Percentiles rank a stretch among this genome's conserved stretches.
Evolutionary conservation across 2,113 vertebrate species (phyloP).

Genomic region (Tinamus guttatus): DNA sequence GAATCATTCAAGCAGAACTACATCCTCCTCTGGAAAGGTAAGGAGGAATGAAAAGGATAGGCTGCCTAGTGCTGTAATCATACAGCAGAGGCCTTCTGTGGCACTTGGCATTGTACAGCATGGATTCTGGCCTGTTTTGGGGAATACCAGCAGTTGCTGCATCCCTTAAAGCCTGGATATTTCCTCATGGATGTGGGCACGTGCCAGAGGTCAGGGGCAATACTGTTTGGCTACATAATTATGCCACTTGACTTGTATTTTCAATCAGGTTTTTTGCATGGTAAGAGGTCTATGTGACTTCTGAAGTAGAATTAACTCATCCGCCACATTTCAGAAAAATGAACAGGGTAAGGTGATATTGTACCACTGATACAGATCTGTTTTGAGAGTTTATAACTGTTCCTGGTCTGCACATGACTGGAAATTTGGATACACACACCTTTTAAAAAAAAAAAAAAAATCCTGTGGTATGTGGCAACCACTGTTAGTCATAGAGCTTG

Average conservation of each 20-base stretch:
- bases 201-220: not conserved
- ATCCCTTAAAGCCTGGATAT: not conserved
- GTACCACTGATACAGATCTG: not conserved
- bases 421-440: not conserved
- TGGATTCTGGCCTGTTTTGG: not conserved
- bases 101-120: not conserved
- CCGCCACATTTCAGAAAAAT: not conserved
- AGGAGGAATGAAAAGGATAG: not conserved
- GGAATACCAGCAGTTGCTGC: not conserved
- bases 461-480: not conserved
- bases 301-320: not conserved
- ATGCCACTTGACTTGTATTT: not conserved
- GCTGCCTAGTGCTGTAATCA: fast-evolving
- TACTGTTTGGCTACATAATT: not conserved
- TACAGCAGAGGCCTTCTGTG: not conserved
- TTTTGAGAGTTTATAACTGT: not conserved
- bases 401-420: not conserved
- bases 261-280: not conserved
- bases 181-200: slow-evolving; percentile 44
- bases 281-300: not conserved
- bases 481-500: not conserved
- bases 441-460: not conserved
- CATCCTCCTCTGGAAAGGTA: not conserved
- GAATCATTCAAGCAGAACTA: not conserved
- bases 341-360: not conserved